Evolutionary conservation across 1,140 invertebrate species (phyloP).

Genomic region (Pseudomyrmex cubaensis): DNA sequence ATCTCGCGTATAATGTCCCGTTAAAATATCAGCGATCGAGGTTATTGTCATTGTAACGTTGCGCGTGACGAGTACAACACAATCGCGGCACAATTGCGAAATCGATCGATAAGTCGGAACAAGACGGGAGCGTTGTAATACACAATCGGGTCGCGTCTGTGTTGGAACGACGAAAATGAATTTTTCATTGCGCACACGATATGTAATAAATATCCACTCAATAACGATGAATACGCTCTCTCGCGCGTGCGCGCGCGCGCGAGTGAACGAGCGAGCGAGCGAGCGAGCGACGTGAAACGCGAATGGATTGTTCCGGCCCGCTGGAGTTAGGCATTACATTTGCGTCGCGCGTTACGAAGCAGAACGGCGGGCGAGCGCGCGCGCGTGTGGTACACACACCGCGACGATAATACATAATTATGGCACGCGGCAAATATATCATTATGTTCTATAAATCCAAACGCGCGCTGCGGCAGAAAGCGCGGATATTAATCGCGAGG

Average conservation of each 20-base stretch:
- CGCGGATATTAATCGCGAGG: constrained; percentile 54
- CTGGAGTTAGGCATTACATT: constrained; percentile 45
- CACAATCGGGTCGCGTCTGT: constrained; percentile 2
- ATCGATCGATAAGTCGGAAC: constrained; percentile 19
- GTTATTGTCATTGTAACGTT: constrained; percentile 35
- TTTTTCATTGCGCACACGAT: constrained; percentile 43
- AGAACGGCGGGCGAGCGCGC: neutral
- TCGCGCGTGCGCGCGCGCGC: neutral
- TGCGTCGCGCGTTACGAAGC: constrained; percentile 14
- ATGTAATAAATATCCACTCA: constrained; percentile 52
- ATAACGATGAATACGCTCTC: constrained; percentile 48
- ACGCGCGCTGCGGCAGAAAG: constrained; percentile 30
- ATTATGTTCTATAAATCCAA: constrained; percentile 56
- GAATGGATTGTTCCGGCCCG: constrained; percentile 32
- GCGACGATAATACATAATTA: constrained; percentile 51
- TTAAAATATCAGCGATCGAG: constrained; percentile 10
- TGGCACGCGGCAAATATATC: constrained; percentile 55
- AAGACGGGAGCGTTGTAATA: neutral
- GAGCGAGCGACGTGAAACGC: neutral
- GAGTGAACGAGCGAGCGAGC: no score
- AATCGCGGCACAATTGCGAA: neutral
- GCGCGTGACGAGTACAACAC: neutral
- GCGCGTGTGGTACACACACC: neutral
- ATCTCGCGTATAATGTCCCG: neutral
- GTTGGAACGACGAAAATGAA: constrained; percentile 40